Conservation (phyloP, 2,797 vertebrate species). For the Acanthurus lineatus region DNA sequence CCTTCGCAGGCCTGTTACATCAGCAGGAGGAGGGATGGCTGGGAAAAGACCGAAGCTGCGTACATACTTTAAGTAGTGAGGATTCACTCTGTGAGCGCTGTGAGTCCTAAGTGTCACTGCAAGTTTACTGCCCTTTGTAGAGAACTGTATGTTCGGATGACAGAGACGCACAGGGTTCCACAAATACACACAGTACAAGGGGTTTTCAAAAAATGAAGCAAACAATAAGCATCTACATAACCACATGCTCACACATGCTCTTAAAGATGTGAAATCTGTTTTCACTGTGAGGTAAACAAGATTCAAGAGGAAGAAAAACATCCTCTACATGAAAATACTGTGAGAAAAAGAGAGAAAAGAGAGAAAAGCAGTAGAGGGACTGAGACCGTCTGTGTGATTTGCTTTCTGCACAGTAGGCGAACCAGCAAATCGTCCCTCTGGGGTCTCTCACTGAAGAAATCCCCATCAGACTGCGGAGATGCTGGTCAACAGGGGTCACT, state of each 20-base stretch:
- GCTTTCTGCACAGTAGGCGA: constrained; percentile 55
- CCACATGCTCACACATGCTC: not conserved
- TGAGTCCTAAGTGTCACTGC: constrained; percentile 50
- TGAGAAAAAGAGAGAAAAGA: constrained; percentile 26
- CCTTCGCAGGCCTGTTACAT: constrained; percentile 59
- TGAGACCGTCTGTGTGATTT: constrained; percentile 4
- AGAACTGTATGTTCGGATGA: constrained; percentile 1
- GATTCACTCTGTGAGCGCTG: constrained; percentile 18
- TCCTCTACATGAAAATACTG: constrained; percentile 5
- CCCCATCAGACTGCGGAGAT: constrained; percentile 55
- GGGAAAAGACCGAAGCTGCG: constrained; percentile 23
- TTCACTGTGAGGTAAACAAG: not conserved
- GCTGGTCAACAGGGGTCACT: constrained; percentile 63
- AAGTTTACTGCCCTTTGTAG: constrained; percentile 26
- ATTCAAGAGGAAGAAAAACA: not conserved
- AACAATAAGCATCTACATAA: not conserved
- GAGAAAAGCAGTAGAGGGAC: constrained; percentile 5
- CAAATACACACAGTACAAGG: constrained; percentile 1
- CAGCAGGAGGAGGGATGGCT: constrained; percentile 48
- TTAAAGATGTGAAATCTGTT: not conserved
- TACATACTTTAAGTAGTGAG: not conserved
- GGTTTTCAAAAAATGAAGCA: not conserved
- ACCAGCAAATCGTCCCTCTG: constrained; percentile 56
- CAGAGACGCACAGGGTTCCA: not conserved
- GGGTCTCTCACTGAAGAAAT: constrained; percentile 62